Base-by-base conservation (phyloP, 2,113 vertebrate species). In the Cyrtonyx montezumae region DNA sequence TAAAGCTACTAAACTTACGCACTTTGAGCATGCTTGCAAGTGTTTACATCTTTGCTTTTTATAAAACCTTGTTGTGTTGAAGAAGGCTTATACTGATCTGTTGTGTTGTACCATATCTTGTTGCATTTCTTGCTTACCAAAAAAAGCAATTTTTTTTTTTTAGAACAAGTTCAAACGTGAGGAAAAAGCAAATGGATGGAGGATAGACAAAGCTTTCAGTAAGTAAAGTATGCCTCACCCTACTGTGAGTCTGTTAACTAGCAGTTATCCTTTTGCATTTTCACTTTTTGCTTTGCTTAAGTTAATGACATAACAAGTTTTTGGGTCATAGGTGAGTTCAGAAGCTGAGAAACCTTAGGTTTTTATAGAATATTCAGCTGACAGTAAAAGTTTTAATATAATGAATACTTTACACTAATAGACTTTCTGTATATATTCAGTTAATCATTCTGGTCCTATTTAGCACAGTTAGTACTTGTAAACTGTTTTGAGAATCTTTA, bases 151-250 rank as follows among this genome's bases (percentile, higher is more conserved):
- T 28, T 70, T 93, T 94, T 70, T 17, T 87, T 97, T 96, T 96
- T 96, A 99, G 99, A 99, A 99, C 97, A 99, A 99, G 97, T 99
- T 99, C 97, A 99, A 99, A 96, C 99, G 98, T 88, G 99, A 99
- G 81, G 99, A 99, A 95, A 98, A 98, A 88, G 68, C 93, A 67
- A 99, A 99, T 95, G 96, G 98, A 69, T 99, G 99, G 99, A 98
- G 99, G 97, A 98, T 99, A 95, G 99, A 99, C 96, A 99, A 99
- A 97, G 99, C 99, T 82, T 99, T 99, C 94, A 98, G 99, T 99
- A 97, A 98, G 99, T 98, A 84, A 67, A 69, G 82, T 7, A 4
- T 63, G 51, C 8, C 8, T 5, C 12, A 34, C 20, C 20, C 19
- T 73, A 13, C 36, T 53, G 10, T 48, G 48, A 82, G 48, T 82